Evolutionary conservation across 2,888 invertebrate genomes (phyloP), one percentile per base, ranked within the genome.

Genomic region (Zhengitettix transpicula): DNA sequence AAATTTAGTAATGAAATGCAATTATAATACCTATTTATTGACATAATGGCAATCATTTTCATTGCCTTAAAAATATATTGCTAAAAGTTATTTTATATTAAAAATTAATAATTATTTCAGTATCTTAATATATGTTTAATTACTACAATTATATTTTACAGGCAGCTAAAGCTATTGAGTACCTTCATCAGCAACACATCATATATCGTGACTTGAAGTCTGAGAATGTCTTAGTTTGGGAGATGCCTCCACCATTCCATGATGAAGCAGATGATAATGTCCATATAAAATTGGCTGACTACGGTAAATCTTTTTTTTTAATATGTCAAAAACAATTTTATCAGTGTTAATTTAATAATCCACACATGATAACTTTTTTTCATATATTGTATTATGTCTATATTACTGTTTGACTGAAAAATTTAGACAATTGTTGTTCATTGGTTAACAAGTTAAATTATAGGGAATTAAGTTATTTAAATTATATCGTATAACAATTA

Each of bases 141-240:
- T 47, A 7, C 47, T 47, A 47, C 9, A 47, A 5, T 2, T 47
- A 47, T n/a, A 47, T 47, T 47, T 47, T 47, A 5, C 47, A 81
- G 78, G 87, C 91, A 1, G 92, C 96, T 0, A 85, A 93, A 67
- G 97, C 98, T 2, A 80, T 98, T 28, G 95, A 95, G 73, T 98
- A 98, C 74, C 78, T 99, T 40, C 99, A 99, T 75, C 85, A 89
- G 11, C 83, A 88, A 62, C 84, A 89, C 64, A 93, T 99, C 52
- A 93, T 99, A 65, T 98, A 98, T 73, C 78, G 91, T 53, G 93
- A 94, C 72, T 76, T 94, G 12, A 90, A 99, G 78, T 92, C 95
- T 0, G 98, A 98, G 72, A 99, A 99, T 76, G 95, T 99, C 52
- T 75, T 99, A 5, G 97, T 97, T n/a, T 99, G 98, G 98, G 82